Evolutionary conservation across 2,888 invertebrate species (phyloP), one percentile per base, ranked within the genome.

Genomic region (Adelphocoris suturalis): DNA sequence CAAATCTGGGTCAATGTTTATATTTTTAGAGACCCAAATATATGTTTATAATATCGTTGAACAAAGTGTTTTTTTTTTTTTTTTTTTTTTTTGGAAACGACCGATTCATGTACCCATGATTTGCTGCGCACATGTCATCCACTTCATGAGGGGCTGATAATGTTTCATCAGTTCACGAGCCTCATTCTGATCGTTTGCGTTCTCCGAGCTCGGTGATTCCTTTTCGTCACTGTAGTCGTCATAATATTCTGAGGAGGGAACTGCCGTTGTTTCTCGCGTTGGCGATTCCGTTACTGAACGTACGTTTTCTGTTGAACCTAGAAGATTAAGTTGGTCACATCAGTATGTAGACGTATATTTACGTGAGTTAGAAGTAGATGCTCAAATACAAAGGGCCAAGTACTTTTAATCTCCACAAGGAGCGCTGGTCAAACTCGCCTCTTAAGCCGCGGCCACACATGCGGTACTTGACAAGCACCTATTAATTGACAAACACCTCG

Each of bases 101-200:
- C 19, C 13, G 19, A 14, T 9, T 37, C 16, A 55, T 55, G 47
- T 85, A 16, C 86, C 48, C 88, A 78, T 88, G 19, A 88, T 78
- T 12, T 55, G 13, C 16, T 78, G 48, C 0, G 88, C 88, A 78
- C 88, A 88, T 13, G 47, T 19, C 80, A 52, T 76, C 88, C 88
- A 88, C 48, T 88, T 88, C 78, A 88, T 88, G 23, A 88, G 48
- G 2, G 52, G 88, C 55, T 88, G 16, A 37, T 88, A 88, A 19
- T 80, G 88, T 52, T 80, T 88, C 37, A 4, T 19, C 23, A 86
- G 23, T n/a, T 86, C 27, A 12, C 16, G 37, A 4, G 46, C 46
- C 5, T 85, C 61, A 0, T 19, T 11, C 4, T 5, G 27, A n/a
- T 85, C 61, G 4, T 16, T 28, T 0, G 55, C 0, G n/a, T 0